phyloP scores from a whole-genome alignment of 30 jellyfish, hydroid and myxozoan species.

The Hydractinia echinata region DNA sequence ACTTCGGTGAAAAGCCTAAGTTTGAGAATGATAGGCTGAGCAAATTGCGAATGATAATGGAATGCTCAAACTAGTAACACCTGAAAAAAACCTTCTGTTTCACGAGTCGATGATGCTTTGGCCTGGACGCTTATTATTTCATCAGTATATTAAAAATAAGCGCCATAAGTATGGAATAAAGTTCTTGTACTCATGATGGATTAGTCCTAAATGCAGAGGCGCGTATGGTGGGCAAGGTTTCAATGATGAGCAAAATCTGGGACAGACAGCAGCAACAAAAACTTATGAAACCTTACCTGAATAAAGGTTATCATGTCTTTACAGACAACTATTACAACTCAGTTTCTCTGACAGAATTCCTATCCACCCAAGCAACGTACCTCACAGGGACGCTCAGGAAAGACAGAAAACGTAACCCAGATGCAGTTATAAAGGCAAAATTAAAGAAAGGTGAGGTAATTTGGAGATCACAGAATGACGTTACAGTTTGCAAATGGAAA shows the following conservation, averaged over 20 bases:
- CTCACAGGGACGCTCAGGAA: no score
- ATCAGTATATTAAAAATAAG: conserved; percentile 1
- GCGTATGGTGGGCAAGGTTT: not conserved
- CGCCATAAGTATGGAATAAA: conserved; percentile 3
- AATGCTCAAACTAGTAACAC: not conserved
- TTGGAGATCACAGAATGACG: no score
- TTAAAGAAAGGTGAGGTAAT: no score
- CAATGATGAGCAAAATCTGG: not conserved
- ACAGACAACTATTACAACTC: conserved; percentile 40
- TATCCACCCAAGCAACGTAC: no score
- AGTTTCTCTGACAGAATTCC: conserved; percentile 12
- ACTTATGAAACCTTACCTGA: no score
- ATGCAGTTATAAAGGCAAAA: no score
- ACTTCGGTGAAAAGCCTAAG: conserved; percentile 23
- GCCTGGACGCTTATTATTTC: no score
- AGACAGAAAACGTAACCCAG: no score
- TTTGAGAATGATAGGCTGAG: conserved; percentile 1
- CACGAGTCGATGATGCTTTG: no score
- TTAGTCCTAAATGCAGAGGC: not conserved
- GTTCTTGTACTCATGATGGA: not conserved
- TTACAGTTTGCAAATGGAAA: no score
- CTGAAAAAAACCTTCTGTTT: conserved; percentile 7
- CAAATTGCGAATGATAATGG: not conserved
- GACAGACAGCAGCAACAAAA: not conserved
- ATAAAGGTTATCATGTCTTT: conserved; percentile 24